These are phyloP conservation scores for Lucinisca nassula DNA, from an alignment of 2,888 invertebrate genomes.

Conservation along the genomic window DNA sequence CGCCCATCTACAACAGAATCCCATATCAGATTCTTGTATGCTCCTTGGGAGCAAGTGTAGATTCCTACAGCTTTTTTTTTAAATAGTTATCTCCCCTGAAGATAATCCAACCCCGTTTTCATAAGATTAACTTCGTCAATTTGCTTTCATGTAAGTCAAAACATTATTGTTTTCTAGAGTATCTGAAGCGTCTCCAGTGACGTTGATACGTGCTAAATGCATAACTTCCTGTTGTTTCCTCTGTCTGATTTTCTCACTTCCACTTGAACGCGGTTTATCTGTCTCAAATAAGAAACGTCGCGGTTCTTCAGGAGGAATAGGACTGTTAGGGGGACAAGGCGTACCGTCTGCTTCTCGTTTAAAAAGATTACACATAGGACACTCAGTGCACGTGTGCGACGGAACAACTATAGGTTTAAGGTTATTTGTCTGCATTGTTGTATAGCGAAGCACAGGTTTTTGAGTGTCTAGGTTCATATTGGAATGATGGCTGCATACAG, in stretches of 20 bases:
- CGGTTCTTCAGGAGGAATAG: conserved; percentile 27
- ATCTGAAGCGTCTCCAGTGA: conserved; percentile 2
- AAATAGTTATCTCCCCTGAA: too few relatives aligned
- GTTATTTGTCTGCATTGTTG: conserved; percentile 46
- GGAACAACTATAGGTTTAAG: conserved; percentile 69
- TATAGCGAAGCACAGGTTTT: conserved; percentile 64
- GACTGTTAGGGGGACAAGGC: conserved; percentile 69
- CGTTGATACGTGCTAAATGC: conserved; percentile 56
- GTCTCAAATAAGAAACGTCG: too few relatives aligned
- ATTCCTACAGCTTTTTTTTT: too few relatives aligned
- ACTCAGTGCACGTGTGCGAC: conserved; percentile 69
- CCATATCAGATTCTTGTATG: too few relatives aligned
- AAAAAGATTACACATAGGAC: conserved; percentile 71
- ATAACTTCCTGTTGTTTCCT: conserved; percentile 45
- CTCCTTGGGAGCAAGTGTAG: too few relatives aligned
- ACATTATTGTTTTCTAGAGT: background rate
- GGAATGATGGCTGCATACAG: background rate
- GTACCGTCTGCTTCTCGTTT: conserved; percentile 49
- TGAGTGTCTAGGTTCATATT: background rate
- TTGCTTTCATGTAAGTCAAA: conserved; percentile 33
- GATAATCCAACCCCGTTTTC: too few relatives aligned
- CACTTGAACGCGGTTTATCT: background rate
- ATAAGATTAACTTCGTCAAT: too few relatives aligned
- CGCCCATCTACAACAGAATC: too few relatives aligned
- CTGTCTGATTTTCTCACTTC: background rate